Base-by-base conservation (phyloP, 2,888 invertebrate species). In the Anoplius nigerrimus region DNA sequence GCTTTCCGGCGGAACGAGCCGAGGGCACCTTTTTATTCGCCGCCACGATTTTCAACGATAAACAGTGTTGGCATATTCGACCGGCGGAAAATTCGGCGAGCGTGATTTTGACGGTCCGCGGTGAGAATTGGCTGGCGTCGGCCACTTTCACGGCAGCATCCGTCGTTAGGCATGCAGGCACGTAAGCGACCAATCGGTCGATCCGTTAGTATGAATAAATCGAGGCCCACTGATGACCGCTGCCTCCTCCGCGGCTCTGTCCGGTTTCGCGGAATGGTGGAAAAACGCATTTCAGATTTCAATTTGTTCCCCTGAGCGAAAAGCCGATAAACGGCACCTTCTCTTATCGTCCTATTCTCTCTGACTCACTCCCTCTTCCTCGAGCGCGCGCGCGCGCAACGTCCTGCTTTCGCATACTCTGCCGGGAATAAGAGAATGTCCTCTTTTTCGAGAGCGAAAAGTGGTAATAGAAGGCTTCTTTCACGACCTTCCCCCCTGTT, bases 301-400 rank as follows among this genome's bases (percentile, higher is more conserved):
- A 75, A 71, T 72, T 71, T 73, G 69, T 70, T 51, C 66, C 52
- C 59, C 51, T 52, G 45, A 52, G 58, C 20, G 59, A 53, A 60
- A 66, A 67, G 60, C 64, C 69, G 67, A 68, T 77, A 77, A 77
- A 72, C 66, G 72, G 43, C 20, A 46, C 22, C 57, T 34, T 51
- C 61, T 48, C 48, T 48, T n/a, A n/a, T n/a, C n/a, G n/a, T n/a
- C n/a, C n/a, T n/a, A n/a, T n/a, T n/a, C n/a, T n/a, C n/a, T n/a
- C n/a, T n/a, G n/a, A n/a, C 16, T 20, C 13, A 8, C 48, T 13
- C 34, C n/a, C 48, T 48, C 8, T 18, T 1, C 16, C 48, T 27
- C 46, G 22, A n/a, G 27, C 64, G 16, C 34, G 34, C 34, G 34
- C 34, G n/a, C n/a, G n/a, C n/a, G n/a, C n/a, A n/a, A n/a, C n/a